phyloP scores from a whole-genome alignment of 1,140 invertebrate species.

The Euura lappo region DNA sequence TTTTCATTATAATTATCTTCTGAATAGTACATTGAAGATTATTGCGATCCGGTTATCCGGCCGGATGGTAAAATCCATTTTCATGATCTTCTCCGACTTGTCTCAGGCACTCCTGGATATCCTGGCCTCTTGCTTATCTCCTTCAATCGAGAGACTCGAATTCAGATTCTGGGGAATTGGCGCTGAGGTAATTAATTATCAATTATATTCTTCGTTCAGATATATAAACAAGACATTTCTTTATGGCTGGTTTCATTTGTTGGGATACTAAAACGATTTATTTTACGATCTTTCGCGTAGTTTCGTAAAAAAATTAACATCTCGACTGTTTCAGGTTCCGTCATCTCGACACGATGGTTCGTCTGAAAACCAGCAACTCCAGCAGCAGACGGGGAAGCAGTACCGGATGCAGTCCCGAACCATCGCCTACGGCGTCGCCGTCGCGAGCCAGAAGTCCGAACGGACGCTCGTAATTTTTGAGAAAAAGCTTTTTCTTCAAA shows the following conservation, averaged over 20 bases:
- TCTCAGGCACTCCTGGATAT: slow-evolving; percentile 80
- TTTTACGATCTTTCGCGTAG: too few relatives aligned
- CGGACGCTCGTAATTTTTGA: slow-evolving; percentile 42
- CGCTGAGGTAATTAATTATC: slow-evolving; percentile 70
- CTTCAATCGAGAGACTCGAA: slow-evolving; percentile 78
- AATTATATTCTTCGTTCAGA: background rate
- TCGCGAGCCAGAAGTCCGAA: slow-evolving; percentile 53
- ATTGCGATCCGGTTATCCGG: too few relatives aligned
- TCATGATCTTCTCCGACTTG: slow-evolving; percentile 10
- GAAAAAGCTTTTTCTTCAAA: background rate
- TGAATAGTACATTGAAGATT: too few relatives aligned
- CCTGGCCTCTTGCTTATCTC: slow-evolving; percentile 86
- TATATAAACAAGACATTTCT: too few relatives aligned
- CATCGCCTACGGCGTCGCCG: slow-evolving; percentile 70
- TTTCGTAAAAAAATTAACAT: background rate
- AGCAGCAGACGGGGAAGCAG: slow-evolving; percentile 56
- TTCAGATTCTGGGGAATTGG: slow-evolving; percentile 72
- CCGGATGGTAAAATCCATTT: too few relatives aligned
- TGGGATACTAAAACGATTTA: too few relatives aligned
- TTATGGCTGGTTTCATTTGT: too few relatives aligned
- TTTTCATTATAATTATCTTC: too few relatives aligned
- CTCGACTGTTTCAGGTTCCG: slow-evolving; percentile 67
- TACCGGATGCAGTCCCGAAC: slow-evolving; percentile 54
- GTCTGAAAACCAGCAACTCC: slow-evolving; percentile 65
- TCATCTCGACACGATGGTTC: slow-evolving; percentile 80